Evolutionary conservation across 2,113 vertebrate species (phyloP), one percentile per base, ranked within the genome.

Genomic region (Centropristis striata): DNA sequence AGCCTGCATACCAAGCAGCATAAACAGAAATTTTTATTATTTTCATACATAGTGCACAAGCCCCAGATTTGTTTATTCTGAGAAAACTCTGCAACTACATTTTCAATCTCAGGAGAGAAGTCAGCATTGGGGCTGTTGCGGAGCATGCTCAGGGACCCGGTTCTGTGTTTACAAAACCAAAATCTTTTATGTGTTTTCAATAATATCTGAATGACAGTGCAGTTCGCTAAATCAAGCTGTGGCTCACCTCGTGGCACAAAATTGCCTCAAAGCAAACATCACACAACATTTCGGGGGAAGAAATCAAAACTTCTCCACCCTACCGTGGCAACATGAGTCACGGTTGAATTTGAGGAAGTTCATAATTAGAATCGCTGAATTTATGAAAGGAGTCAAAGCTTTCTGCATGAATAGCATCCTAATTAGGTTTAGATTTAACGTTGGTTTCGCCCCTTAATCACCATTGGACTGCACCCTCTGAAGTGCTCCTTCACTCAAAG

Each of bases 371-470:
- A 76, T 13, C 36, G 18, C 66, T 44, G 14, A 27, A 13, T 60
- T 21, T 58, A 8, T 59, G 32, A 75, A 66, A 18, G 41, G 20
- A 80, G 46, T 10, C 41, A n/a, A 73, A 58, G 60, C 11, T 46
- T 49, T 74, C n/a, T 21, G 8, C 32, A 16, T 75, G 39, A 60
- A 81, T 60, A 66, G 21, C 49, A 20, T 68, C 18, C 39, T 85
- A 72, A 83, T 78, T 80, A 51, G 54, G 50, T 75, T 37, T 75
- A 73, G 28, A 79, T 58, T 75, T 67, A 71, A 68, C 27, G 41
- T 32, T 41, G 18, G 66, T 68, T 58, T 71, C 7, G 20, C 49
- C 59, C 16, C 41, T 44, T 54, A 51, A 74, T 42, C 37, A 23
- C 21, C 8, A 37, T 23, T 41, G 53, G 66, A 70, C 16, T 25